Percentiles rank a stretch among this genome's conserved stretches.
Conservation (phyloP, 2,888 invertebrate species). For the Embidobia sp. region DNA sequence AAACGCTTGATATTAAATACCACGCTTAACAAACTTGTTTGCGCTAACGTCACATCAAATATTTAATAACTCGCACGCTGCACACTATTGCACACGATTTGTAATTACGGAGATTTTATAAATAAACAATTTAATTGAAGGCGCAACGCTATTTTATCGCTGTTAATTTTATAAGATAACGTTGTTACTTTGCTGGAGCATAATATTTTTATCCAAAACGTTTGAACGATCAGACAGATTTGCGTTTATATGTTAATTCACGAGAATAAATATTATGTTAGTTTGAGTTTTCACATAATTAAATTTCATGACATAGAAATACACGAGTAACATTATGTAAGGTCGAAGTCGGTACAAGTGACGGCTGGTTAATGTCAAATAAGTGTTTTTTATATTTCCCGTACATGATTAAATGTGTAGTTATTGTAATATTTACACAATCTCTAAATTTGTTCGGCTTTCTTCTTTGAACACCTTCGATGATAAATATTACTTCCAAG, state of each 20-base stretch:
- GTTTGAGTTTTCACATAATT: neutral
- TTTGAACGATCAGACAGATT: neutral
- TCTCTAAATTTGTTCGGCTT: too few species aligned
- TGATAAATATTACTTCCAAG: too few species aligned
- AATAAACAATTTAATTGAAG: too few species aligned
- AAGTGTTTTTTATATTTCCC: neutral
- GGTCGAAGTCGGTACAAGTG: neutral
- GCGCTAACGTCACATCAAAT: conserved; percentile 2
- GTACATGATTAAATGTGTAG: neutral
- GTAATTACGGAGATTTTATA: too few species aligned
- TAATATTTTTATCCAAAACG: too few species aligned
- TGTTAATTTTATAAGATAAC: too few species aligned
- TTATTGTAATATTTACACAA: neutral
- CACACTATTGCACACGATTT: too few species aligned
- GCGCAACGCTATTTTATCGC: too few species aligned
- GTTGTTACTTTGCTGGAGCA: too few species aligned
- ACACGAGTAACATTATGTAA: neutral
- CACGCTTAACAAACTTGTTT: conserved; percentile 11
- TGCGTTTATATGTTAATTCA: too few species aligned
- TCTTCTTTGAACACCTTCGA: too few species aligned
- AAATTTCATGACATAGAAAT: neutral
- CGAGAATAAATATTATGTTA: too few species aligned
- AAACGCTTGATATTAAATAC: conserved; percentile 23
- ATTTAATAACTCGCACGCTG: neutral
- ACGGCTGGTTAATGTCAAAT: neutral